A percentile compares a stretch with the other conserved stretches of the same genome.
Evolutionary conservation across 2,113 vertebrate genomes (phyloP).

Genomic region (Chelonoidis abingdonii): DNA sequence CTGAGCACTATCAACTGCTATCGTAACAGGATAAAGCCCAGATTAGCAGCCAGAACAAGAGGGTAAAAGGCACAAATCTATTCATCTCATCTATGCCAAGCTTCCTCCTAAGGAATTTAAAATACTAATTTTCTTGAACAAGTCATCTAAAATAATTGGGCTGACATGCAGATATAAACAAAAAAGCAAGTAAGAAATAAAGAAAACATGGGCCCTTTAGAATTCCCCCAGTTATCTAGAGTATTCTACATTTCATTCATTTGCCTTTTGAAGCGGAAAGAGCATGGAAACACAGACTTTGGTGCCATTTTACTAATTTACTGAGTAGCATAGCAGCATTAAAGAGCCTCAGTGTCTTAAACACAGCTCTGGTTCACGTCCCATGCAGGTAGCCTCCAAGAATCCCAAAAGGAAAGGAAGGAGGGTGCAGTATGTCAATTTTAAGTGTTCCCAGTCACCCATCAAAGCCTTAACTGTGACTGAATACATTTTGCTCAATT

Average conservation of each 20-base stretch:
- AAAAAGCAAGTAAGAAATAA: constrained; percentile 14
- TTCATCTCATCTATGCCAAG: constrained; percentile 4
- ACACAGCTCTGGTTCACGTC: background rate
- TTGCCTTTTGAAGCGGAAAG: constrained; percentile 37
- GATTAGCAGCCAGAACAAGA: background rate
- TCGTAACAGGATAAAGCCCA: background rate
- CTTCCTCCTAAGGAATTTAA: constrained; percentile 45
- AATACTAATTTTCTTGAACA: constrained; percentile 42
- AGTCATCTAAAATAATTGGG: constrained; percentile 35
- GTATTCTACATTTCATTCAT: constrained; percentile 10
- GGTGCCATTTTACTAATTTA: constrained; percentile 14
- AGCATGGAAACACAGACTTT: constrained; percentile 33
- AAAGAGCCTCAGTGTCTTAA: constrained; percentile 23
- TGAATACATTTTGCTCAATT: background rate
- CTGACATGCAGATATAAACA: constrained; percentile 19
- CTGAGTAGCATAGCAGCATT: background rate
- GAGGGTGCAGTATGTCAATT: constrained; percentile 1
- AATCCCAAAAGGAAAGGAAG: background rate
- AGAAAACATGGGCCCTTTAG: constrained; percentile 10
- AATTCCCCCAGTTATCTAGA: background rate
- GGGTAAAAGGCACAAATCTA: background rate
- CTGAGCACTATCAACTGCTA: background rate
- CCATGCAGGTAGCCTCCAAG: background rate
- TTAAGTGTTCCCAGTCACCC: background rate
- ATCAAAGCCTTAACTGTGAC: background rate